Conservation (phyloP, 2,888 invertebrate species). For the Lasioglossum zephyrum region DNA sequence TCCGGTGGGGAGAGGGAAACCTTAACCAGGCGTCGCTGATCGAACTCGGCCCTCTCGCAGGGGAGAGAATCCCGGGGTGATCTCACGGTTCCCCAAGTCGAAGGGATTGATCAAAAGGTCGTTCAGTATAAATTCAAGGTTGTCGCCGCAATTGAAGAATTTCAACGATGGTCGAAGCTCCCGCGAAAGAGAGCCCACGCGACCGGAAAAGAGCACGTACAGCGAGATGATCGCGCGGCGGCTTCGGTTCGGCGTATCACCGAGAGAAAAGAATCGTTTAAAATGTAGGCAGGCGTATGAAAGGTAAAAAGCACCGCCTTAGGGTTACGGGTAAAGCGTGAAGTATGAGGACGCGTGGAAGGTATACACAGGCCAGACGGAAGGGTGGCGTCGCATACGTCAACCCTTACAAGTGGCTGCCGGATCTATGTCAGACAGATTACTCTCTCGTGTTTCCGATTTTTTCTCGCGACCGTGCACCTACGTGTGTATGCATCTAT, state of each 20-base stretch:
- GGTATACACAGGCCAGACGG: conserved; percentile 56
- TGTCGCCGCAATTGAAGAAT: background rate
- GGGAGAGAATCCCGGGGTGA: background rate
- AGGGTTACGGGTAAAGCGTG: conserved; percentile 40
- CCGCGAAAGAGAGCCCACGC: background rate
- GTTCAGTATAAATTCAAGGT: background rate
- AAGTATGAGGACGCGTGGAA: conserved; percentile 38
- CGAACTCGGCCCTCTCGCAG: background rate
- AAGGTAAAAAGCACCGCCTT: conserved; percentile 48
- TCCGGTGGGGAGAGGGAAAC: background rate
- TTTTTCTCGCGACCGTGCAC: conserved; percentile 6
- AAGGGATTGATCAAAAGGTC: background rate
- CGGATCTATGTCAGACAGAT: conserved; percentile 60
- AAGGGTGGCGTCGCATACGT: conserved; percentile 42
- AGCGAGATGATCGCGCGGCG: background rate
- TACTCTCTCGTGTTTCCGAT: conserved; percentile 48
- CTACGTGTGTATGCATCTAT: background rate
- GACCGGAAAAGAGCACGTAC: conserved; percentile 8
- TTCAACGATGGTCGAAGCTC: background rate
- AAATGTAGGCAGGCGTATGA: conserved; percentile 31
- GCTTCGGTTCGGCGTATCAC: conserved; percentile 15
- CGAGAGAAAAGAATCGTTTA: conserved; percentile 26
- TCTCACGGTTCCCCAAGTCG: background rate
- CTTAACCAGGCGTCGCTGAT: background rate
- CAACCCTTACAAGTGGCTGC: conserved; percentile 60